Percentiles rank a stretch among this genome's conserved stretches.
These are phyloP conservation scores for Rhagologus leucostigma DNA, from an alignment of 2,113 vertebrate species.

Conservation along the genomic window DNA sequence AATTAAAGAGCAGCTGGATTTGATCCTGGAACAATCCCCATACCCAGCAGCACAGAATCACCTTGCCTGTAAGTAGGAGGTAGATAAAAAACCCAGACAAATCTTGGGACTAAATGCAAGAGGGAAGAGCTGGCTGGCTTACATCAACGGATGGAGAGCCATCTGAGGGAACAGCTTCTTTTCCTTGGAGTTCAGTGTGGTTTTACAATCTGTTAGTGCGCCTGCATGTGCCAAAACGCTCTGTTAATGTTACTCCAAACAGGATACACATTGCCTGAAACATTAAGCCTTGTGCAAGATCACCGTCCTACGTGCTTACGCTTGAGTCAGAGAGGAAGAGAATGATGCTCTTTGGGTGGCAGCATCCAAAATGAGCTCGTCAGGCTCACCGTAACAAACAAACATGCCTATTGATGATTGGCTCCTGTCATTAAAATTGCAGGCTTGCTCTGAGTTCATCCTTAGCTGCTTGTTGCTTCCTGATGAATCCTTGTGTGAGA, in stretches of 20 bases:
- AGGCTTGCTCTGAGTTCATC: not conserved
- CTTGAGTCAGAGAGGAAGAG: not conserved
- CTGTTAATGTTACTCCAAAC: not conserved
- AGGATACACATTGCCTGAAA: slow-evolving; percentile 6
- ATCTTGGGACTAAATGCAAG: not conserved
- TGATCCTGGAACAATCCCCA: not conserved
- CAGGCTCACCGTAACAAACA: not conserved
- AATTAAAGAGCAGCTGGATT: not conserved
- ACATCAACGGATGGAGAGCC: not conserved
- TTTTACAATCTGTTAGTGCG: not conserved
- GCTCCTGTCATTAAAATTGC: slow-evolving; percentile 24
- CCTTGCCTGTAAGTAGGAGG: not conserved
- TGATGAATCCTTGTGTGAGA: slow-evolving; percentile 17
- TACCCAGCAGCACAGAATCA: not conserved
- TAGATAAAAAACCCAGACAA: not conserved
- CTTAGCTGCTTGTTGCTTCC: slow-evolving; percentile 32
- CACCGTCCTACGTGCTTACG: accelerated
- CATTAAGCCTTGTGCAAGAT: not conserved
- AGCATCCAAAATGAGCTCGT: not conserved
- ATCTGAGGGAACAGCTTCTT: slow-evolving; percentile 33
- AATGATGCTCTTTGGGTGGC: not conserved
- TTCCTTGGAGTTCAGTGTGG: not conserved
- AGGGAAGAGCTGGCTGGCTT: not conserved
- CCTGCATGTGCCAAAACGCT: not conserved
- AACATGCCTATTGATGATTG: not conserved